Percentiles rank a stretch among this genome's conserved stretches.
Evolutionary conservation across 2,797 vertebrate species (phyloP).

Genomic region (Anableps anableps): DNA sequence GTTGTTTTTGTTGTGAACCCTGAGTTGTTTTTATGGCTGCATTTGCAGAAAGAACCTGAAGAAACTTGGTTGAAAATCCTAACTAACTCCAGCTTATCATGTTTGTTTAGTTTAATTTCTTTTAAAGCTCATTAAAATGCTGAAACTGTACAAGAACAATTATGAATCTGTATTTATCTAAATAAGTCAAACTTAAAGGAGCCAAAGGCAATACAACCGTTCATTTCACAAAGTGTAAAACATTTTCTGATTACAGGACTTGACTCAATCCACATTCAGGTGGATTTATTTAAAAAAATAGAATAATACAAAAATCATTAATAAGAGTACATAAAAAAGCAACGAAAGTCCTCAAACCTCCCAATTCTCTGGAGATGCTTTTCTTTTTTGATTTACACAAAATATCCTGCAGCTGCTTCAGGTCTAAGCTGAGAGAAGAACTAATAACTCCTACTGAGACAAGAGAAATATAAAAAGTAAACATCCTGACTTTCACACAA

Average conservation of each 20-base stretch:
- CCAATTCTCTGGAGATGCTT: constrained; percentile 45
- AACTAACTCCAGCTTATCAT: constrained; percentile 13
- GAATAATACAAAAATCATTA: constrained; percentile 39
- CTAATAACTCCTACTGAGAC: constrained; percentile 47
- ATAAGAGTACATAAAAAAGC: constrained; percentile 44
- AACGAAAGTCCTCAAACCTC: constrained; percentile 53
- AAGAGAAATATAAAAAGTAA: constrained; percentile 83
- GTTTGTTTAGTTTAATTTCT: constrained; percentile 30
- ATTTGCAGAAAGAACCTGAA: constrained; percentile 11
- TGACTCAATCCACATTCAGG: constrained; percentile 57
- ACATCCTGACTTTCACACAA: constrained; percentile 85
- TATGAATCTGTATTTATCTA: constrained; percentile 24
- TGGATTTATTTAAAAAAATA: constrained; percentile 37
- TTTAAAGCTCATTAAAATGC: constrained; percentile 37
- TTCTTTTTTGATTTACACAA: constrained; percentile 36
- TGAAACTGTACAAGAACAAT: constrained; percentile 30
- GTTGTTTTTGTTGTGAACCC: neutral
- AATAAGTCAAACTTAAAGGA: constrained; percentile 34
- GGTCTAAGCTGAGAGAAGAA: constrained; percentile 54
- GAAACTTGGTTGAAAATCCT: neutral
- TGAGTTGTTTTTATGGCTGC: constrained; percentile 3
- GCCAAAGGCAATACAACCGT: constrained; percentile 22
- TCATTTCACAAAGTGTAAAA: constrained; percentile 44
- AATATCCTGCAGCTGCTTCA: constrained; percentile 43
- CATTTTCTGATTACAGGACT: constrained; percentile 44